phyloP scores from a whole-genome alignment of 1,140 invertebrate genomes.

The Galleria mellonella region DNA sequence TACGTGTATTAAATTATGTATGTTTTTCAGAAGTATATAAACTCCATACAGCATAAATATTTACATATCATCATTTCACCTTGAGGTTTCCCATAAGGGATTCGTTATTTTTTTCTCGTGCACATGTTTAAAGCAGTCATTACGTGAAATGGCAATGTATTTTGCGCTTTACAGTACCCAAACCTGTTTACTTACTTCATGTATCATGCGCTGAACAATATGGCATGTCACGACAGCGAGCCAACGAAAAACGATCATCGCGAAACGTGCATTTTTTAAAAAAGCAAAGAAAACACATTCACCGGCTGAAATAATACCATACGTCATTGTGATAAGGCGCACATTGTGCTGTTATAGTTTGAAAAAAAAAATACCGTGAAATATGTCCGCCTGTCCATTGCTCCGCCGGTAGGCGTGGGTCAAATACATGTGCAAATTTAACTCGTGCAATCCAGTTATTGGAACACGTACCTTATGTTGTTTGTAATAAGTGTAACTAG shows the following conservation, averaged over 20 bases:
- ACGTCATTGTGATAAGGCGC: slow-evolving; percentile 14
- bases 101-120: slow-evolving; percentile 6
- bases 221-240: slow-evolving; percentile 56
- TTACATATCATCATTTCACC: neutral
- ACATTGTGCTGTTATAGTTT: slow-evolving; percentile 15
- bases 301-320: slow-evolving; percentile 13
- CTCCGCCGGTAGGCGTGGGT: slow-evolving; percentile 59
- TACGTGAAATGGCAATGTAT: slow-evolving; percentile 44
- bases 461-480: slow-evolving; percentile 36
- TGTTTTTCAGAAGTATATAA: no score
- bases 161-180: slow-evolving; percentile 33
- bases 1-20: no score
- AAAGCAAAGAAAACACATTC: slow-evolving; percentile 12
- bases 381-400: slow-evolving; percentile 58
- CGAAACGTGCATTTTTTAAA: slow-evolving; percentile 20
- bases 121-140: slow-evolving; percentile 37
- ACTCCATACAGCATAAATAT: no score
- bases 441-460: slow-evolving; percentile 19
- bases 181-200: slow-evolving; percentile 55
- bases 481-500: slow-evolving; percentile 24
- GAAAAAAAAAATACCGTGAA: slow-evolving; percentile 40
- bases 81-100: slow-evolving; percentile 18
- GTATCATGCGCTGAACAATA: slow-evolving; percentile 62
- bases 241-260: slow-evolving; percentile 46
- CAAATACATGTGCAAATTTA: slow-evolving; percentile 36